Conservation (phyloP, 2,797 vertebrate genomes). For the Clangula hyemalis region DNA sequence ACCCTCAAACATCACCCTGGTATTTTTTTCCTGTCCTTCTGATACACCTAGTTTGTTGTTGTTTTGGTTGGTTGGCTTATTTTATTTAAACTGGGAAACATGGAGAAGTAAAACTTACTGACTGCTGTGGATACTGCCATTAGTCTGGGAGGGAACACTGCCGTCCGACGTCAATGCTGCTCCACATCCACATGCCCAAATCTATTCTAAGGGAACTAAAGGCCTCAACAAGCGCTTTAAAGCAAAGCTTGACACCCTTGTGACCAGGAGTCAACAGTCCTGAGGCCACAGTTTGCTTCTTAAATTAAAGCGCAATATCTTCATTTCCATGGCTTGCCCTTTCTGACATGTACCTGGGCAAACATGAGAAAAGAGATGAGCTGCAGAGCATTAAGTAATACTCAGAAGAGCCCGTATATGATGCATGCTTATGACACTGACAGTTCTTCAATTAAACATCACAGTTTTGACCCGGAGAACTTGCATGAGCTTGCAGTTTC, state of each 20-base stretch:
- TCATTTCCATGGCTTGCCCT: neutral
- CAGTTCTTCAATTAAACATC: neutral
- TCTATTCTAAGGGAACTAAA: neutral
- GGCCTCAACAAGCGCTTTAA: slow-evolving; percentile 14
- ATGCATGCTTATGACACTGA: neutral
- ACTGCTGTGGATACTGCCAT: neutral
- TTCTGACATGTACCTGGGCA: neutral
- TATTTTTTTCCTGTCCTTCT: neutral
- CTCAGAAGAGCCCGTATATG: neutral
- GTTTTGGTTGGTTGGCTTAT: too few relatives aligned
- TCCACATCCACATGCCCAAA: neutral
- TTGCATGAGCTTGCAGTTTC: neutral
- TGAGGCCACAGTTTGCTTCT: neutral
- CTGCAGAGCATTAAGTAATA: neutral
- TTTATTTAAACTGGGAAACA: neutral
- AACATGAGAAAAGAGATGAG: neutral
- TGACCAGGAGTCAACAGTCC: neutral
- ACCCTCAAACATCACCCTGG: neutral
- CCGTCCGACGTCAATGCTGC: neutral
- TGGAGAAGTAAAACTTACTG: neutral
- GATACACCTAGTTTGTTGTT: neutral
- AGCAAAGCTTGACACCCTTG: neutral
- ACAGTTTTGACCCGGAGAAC: neutral
- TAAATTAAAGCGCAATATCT: neutral
- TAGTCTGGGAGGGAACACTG: neutral